A percentile compares a stretch with the other conserved stretches of the same genome.
Conservation (phyloP, 1,140 invertebrate species). For the Mya arenaria region DNA sequence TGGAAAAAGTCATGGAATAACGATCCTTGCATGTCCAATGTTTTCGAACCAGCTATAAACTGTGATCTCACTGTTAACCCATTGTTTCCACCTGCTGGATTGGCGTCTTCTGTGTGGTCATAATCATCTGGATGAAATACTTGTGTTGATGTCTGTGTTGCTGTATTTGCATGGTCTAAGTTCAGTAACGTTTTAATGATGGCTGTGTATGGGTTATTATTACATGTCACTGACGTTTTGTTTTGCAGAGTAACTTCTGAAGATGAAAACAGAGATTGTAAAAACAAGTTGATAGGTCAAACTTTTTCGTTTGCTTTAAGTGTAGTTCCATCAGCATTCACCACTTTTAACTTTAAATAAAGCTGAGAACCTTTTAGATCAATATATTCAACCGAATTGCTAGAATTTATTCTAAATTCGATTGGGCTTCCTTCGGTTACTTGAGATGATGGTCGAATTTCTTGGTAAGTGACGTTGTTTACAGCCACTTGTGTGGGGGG, state of each 20-base stretch:
- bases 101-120: neutral
- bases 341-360: constrained; percentile 50
- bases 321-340: constrained; percentile 18
- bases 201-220: constrained; percentile 40
- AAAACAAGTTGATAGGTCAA: constrained; percentile 46
- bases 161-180: neutral
- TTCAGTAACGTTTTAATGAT: neutral
- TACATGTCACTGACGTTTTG: constrained; percentile 27
- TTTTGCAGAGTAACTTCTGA: constrained; percentile 43
- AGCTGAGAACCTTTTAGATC: constrained; percentile 43
- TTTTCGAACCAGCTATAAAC: constrained; percentile 8
- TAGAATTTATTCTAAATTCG: constrained; percentile 50
- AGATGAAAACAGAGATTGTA: constrained; percentile 53
- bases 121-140: neutral
- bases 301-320: constrained; percentile 8
- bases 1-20: constrained; percentile 23
- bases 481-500: constrained; percentile 51
- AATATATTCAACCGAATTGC: constrained; percentile 58
- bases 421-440: constrained; percentile 27
- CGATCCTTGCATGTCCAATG: constrained; percentile 13
- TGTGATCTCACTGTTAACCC: neutral
- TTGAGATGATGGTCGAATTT: constrained; percentile 56
- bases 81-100: neutral
- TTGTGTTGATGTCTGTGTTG: neutral
- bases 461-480: constrained; percentile 44